Evolutionary conservation across 1,140 invertebrate genomes (phyloP), one percentile per base, ranked within the genome.

Genomic region (Tetramorium parvispinum): DNA sequence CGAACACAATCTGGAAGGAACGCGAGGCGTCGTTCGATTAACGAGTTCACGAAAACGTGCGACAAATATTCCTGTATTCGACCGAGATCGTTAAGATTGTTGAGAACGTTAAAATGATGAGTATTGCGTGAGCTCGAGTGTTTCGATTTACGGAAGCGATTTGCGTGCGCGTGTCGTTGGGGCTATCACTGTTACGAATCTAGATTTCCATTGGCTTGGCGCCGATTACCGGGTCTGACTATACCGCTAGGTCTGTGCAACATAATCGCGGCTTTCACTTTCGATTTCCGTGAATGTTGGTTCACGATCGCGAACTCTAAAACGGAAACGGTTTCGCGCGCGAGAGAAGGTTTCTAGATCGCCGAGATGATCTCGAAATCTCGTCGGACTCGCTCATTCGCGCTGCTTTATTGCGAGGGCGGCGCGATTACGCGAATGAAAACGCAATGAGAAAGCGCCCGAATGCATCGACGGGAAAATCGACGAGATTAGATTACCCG

Each of bases 1-100:
- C 94, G 94, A 95, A 95, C 87, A 95, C 95, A 91, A 95, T 93
- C 95, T 95, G 85, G 16, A 89, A 90, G 10, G 77, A 10, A 16
- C 3, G 18, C 51, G 49, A 32, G 7, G 43, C 16, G 11, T 82
- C 18, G 51, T 8, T 43, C 65, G 40, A 43, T 1, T 24, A 24
- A 49, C 27, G 6, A 16, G 3, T 49, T n/a, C 7, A 37, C 11
- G 32, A 68, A 68, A 5, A 46, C 21, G 3, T 5, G 37, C 3
- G 40, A 46, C n/a, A 10, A 10, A 37, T 37, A n/a, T 40, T 18
- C 13, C 2, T 8, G 6, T 27, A 27, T n/a, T 59, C n/a, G n/a
- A 75, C 6, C 32, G 5, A 73, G 6, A 53, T 6, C 1, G 13
- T 46, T 43, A 18, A 53, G 6, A 70, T 6, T 0, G 13, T 46